Evolutionary conservation across 2,113 vertebrate species (phyloP).

Genomic region (Phyllopteryx taeniolatus): DNA sequence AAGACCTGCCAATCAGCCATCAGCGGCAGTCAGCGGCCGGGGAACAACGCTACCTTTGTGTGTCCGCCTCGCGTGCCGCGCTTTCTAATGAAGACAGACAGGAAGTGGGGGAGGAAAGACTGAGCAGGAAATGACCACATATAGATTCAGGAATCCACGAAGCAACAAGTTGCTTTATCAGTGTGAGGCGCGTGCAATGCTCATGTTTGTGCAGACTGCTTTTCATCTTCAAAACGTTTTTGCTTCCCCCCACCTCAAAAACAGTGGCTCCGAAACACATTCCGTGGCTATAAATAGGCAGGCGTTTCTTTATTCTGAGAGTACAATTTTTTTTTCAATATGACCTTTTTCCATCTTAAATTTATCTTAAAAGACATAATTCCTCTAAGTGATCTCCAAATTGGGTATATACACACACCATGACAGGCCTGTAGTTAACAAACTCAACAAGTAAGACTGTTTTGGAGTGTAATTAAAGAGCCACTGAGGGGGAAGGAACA

Average conservation of each 20-base stretch:
- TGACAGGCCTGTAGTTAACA: conserved; percentile 82
- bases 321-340: conserved; percentile 16
- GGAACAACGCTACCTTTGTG: conserved; percentile 82
- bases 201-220: background rate
- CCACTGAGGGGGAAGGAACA: conserved; percentile 86
- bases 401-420: conserved; percentile 78
- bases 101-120: conserved; percentile 79
- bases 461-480: conserved; percentile 84
- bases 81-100: conserved; percentile 81
- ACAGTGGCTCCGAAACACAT: background rate
- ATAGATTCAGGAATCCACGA: conserved; percentile 76
- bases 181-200: conserved; percentile 12
- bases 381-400: conserved; percentile 76
- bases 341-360: conserved; percentile 50
- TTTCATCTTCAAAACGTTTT: background rate
- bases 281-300: background rate
- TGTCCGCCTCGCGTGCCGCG: conserved; percentile 64
- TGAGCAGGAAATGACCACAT: conserved; percentile 75
- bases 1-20: conserved; percentile 76
- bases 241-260: background rate
- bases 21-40: conserved; percentile 60
- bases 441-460: conserved; percentile 85
- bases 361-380: conserved; percentile 70
- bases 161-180: conserved; percentile 68
- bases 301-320: conserved; percentile 24